These are phyloP conservation scores for Scaptomyza graminum DNA, from an alignment of 1,140 invertebrate genomes.

Conservation along the genomic window DNA sequence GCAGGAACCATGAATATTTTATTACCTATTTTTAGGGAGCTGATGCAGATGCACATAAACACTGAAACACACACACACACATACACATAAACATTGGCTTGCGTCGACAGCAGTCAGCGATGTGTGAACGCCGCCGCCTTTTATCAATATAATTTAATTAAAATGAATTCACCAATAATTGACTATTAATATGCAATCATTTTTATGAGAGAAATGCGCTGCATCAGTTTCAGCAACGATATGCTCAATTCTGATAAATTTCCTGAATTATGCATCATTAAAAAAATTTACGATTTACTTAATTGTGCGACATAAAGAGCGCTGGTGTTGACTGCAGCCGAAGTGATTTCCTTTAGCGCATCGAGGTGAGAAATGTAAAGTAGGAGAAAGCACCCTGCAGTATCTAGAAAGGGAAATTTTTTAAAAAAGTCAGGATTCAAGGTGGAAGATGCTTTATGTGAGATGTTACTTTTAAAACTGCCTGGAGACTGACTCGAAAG, in stretches of 20 bases:
- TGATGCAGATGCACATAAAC: not conserved
- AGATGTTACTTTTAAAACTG: slow-evolving; percentile 59
- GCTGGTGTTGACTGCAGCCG: not conserved
- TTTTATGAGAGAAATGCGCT: slow-evolving; percentile 43
- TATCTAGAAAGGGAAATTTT: slow-evolving; percentile 35
- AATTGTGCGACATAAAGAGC: slow-evolving; percentile 32
- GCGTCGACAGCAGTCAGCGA: slow-evolving; percentile 50
- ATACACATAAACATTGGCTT: slow-evolving; percentile 4
- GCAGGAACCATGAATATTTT: slow-evolving; percentile 68
- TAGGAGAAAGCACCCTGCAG: slow-evolving; percentile 63
- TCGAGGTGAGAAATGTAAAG: slow-evolving; percentile 65
- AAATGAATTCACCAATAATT: slow-evolving; percentile 76
- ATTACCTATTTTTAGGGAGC: slow-evolving; percentile 51
- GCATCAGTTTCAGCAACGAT: slow-evolving; percentile 14
- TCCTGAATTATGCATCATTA: slow-evolving; percentile 49
- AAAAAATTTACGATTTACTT: slow-evolving; percentile 60
- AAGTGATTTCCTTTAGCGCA: slow-evolving; percentile 27
- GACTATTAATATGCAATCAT: slow-evolving; percentile 80
- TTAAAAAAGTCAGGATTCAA: not conserved
- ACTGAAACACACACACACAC: not conserved
- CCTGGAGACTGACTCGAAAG: slow-evolving; percentile 64
- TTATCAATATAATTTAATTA: slow-evolving; percentile 78
- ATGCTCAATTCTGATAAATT: slow-evolving; percentile 11
- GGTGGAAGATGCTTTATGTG: not conserved
- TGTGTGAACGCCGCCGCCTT: slow-evolving; percentile 54